Evolutionary conservation across 2,888 invertebrate genomes (phyloP).

Genomic region (Cryptocephalus moraei): DNA sequence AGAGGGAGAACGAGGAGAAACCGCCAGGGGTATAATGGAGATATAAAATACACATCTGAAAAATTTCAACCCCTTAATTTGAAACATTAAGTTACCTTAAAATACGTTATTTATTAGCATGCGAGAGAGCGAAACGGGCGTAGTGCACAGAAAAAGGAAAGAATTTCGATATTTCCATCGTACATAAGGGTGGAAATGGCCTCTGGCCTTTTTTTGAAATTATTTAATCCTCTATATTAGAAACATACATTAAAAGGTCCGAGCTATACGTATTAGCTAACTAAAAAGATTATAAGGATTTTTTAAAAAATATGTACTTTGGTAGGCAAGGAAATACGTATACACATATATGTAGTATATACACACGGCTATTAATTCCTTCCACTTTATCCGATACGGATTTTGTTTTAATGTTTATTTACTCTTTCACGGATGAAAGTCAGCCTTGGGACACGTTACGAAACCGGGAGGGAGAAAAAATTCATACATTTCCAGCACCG

Average conservation of each 20-base stretch:
- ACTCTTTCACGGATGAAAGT: too few relatives aligned
- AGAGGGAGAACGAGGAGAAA: constrained; percentile 18
- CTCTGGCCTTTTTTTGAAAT: constrained; percentile 27
- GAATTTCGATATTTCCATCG: constrained; percentile 22
- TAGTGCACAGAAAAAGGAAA: constrained; percentile 27
- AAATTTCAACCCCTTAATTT: constrained; percentile 34
- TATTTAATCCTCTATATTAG: constrained; percentile 32
- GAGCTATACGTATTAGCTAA: not conserved
- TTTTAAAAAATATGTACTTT: not conserved
- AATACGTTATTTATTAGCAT: constrained; percentile 34
- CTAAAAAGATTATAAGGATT: not conserved
- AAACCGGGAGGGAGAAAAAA: too few relatives aligned
- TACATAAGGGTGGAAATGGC: constrained; percentile 25
- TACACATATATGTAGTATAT: too few relatives aligned
- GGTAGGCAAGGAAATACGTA: too few relatives aligned
- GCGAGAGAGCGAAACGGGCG: constrained; percentile 7
- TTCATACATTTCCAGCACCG: too few relatives aligned
- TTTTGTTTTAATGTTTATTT: too few relatives aligned
- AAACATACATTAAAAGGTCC: constrained; percentile 28
- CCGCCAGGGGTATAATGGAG: constrained; percentile 16
- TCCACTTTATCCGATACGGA: too few relatives aligned
- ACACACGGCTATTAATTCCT: too few relatives aligned
- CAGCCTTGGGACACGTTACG: too few relatives aligned
- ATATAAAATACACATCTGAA: constrained; percentile 25
- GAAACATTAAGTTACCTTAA: constrained; percentile 35